These are phyloP conservation scores for Copidosoma aretas DNA, from an alignment of 2,888 invertebrate species.

Conservation along the genomic window DNA sequence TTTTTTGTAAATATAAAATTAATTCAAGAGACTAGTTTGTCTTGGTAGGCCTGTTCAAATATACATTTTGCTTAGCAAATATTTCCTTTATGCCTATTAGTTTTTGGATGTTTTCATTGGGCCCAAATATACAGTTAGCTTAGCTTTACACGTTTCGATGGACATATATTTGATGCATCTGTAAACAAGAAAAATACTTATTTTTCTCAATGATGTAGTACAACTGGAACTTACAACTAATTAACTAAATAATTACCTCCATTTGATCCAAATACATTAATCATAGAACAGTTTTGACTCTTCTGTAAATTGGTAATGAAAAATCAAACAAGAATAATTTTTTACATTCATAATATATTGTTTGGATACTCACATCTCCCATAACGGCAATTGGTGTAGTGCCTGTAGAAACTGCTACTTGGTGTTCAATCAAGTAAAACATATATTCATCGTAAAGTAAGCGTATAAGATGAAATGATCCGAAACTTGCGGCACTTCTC, in stretches of 20 bases:
- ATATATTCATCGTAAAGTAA: conserved; percentile 99
- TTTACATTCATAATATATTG: background rate
- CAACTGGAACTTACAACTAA: conserved; percentile 16
- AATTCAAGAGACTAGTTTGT: conserved; percentile 59
- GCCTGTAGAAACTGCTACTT: conserved; percentile 88
- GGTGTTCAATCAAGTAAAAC: conserved; percentile 97
- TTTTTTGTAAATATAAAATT: conserved; percentile 54
- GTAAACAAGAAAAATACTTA: conserved; percentile 39
- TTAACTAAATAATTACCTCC: conserved; percentile 52
- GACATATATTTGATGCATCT: conserved; percentile 56
- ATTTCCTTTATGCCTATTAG: conserved; percentile 27
- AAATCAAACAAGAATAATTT: background rate
- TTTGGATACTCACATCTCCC: conserved; percentile 67
- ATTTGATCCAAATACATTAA: conserved; percentile 56
- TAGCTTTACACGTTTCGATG: conserved; percentile 59
- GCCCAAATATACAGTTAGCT: conserved; percentile 56
- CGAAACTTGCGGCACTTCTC: conserved; percentile 96
- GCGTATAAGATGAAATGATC: conserved; percentile 97
- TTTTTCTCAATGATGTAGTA: conserved; percentile 4
- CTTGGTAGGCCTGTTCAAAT: conserved; percentile 55
- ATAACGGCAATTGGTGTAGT: conserved; percentile 96
- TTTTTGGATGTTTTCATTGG: conserved; percentile 23
- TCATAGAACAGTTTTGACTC: conserved; percentile 57
- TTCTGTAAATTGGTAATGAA: conserved; percentile 51
- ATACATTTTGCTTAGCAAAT: conserved; percentile 37